phyloP scores from a whole-genome alignment of 2,113 vertebrate genomes.

The Prinia subflava region DNA sequence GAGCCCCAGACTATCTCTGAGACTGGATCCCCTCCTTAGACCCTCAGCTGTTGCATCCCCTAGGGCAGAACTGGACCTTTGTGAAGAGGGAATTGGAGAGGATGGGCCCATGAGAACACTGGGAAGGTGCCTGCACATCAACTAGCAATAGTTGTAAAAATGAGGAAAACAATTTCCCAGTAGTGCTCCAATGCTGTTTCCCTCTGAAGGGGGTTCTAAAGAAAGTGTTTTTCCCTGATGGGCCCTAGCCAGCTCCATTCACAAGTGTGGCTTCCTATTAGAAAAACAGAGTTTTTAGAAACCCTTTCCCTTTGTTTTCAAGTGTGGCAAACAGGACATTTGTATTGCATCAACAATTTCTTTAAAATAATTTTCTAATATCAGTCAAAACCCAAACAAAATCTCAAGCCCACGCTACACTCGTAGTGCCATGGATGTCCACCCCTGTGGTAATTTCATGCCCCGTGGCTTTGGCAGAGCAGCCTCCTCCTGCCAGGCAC shows the following conservation, averaged over 20 bases:
- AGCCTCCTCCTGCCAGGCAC: neutral
- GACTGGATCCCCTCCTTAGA: neutral
- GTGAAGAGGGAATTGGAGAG: neutral
- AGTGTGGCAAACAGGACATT: neutral
- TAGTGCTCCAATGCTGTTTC: neutral
- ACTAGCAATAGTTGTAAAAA: neutral
- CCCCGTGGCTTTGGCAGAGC: neutral
- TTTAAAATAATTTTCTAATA: neutral
- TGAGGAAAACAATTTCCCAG: neutral
- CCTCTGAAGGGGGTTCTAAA: neutral
- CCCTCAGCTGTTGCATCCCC: neutral
- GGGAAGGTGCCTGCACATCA: neutral
- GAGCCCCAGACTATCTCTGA: neutral
- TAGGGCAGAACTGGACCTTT: neutral
- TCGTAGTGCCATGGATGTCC: neutral
- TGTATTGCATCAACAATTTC: neutral
- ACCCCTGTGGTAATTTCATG: neutral
- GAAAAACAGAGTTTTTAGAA: neutral
- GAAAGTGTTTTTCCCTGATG: neutral
- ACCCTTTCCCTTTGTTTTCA: neutral
- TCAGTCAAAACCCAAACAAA: neutral
- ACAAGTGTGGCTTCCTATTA: neutral
- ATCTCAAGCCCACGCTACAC: accelerated
- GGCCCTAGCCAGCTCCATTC: neutral
- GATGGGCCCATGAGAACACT: neutral